Conservation (phyloP, 53 echinoderm and acorn worm genomes). For the Actinopyga echinites region DNA sequence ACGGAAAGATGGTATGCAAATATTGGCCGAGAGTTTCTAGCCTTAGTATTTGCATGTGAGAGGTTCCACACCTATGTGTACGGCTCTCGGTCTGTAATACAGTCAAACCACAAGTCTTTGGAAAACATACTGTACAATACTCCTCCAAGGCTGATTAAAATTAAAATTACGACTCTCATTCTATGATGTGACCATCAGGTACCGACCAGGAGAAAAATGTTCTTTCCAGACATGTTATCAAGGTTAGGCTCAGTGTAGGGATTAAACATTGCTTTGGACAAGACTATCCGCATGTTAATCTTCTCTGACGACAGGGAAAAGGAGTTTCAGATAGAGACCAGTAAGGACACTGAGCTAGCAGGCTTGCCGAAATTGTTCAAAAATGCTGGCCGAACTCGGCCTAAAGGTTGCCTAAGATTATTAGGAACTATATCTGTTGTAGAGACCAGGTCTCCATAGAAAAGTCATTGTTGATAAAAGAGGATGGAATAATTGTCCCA, state of each 20-base stretch:
- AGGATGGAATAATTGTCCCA: too few relatives aligned
- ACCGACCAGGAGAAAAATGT: too few relatives aligned
- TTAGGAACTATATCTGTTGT: constrained; percentile 19
- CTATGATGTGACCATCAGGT: too few relatives aligned
- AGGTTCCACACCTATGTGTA: neutral
- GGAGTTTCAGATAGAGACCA: constrained; percentile 21
- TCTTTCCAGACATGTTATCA: neutral
- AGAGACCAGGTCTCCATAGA: neutral
- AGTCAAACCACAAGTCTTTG: neutral
- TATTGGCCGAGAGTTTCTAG: neutral
- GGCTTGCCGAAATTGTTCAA: neutral
- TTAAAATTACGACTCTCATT: too few relatives aligned
- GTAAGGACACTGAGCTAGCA: neutral
- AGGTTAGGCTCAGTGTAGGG: neutral
- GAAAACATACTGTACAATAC: constrained; percentile 1
- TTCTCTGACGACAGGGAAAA: constrained; percentile 28
- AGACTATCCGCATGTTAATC: constrained; percentile 11
- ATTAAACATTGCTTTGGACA: constrained; percentile 2
- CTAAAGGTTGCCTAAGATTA: neutral
- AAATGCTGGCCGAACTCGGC: constrained; percentile 12
- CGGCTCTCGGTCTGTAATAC: neutral
- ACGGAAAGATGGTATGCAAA: neutral
- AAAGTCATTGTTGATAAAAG: constrained; percentile 16
- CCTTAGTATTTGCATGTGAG: neutral
- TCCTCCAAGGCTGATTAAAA: constrained; percentile 34